phyloP scores from a whole-genome alignment of 2,888 invertebrate species.

The Neocrepidodera transversa region DNA sequence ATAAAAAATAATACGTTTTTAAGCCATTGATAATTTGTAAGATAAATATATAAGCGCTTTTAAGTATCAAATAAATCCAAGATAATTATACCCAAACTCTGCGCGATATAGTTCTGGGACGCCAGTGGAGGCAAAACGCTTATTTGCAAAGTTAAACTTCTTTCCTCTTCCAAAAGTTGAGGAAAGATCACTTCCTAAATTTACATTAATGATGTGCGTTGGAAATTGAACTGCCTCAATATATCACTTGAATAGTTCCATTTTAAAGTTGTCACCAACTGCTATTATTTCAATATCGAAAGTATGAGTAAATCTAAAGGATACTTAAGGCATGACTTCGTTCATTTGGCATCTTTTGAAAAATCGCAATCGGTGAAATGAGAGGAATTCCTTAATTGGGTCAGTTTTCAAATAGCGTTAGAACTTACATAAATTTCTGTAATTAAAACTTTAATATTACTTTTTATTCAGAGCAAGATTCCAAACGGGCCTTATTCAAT shows the following conservation, averaged over 20 bases:
- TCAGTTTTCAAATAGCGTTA: constrained; percentile 9
- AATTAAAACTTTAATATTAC: constrained; percentile 15
- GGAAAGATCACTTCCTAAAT: constrained; percentile 49
- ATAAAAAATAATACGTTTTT: too few relatives aligned
- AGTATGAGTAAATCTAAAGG: constrained; percentile 43
- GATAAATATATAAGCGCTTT: too few relatives aligned
- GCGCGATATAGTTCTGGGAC: constrained; percentile 2
- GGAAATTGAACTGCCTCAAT: constrained; percentile 48
- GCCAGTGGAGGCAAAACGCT: constrained; percentile 26
- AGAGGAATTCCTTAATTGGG: constrained; percentile 9
- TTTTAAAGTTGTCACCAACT: constrained; percentile 49
- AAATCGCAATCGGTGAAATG: neutral
- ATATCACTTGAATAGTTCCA: constrained; percentile 49
- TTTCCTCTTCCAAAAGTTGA: constrained; percentile 45
- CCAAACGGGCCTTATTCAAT: constrained; percentile 6
- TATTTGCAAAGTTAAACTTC: constrained; percentile 47
- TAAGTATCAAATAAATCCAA: neutral
- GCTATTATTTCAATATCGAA: constrained; percentile 46
- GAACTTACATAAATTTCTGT: constrained; percentile 15
- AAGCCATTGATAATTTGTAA: too few relatives aligned
- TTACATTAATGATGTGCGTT: constrained; percentile 51
- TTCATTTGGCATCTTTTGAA: constrained; percentile 3
- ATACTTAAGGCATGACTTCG: constrained; percentile 20
- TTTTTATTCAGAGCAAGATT: constrained; percentile 10
- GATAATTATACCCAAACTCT: constrained; percentile 11